Conservation (phyloP, 2,113 vertebrate species). For the Platycercus adscitus region DNA sequence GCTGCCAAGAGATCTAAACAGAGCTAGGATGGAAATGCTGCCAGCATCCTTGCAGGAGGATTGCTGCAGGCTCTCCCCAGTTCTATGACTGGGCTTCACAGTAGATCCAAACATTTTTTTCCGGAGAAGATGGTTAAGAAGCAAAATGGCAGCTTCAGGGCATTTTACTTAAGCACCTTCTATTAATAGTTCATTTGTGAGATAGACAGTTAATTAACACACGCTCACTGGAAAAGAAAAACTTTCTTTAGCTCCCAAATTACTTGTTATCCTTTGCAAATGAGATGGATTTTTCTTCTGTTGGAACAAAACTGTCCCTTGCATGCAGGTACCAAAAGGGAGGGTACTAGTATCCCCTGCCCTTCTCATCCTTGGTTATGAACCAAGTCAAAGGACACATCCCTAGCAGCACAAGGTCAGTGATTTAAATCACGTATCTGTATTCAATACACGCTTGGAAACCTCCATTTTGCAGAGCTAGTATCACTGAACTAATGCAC, state of each 20-base stretch:
- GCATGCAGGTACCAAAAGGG: neutral
- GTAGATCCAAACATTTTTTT: neutral
- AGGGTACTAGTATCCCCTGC: neutral
- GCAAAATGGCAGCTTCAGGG: conserved; percentile 20
- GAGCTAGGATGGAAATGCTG: neutral
- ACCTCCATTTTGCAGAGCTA: neutral
- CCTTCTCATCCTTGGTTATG: neutral
- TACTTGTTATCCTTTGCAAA: conserved; percentile 23
- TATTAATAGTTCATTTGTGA: conserved; percentile 23
- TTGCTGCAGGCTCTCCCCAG: neutral
- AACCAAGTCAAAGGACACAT: neutral
- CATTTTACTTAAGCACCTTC: conserved; percentile 18
- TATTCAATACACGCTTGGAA: neutral
- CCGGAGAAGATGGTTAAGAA: neutral
- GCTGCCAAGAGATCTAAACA: neutral
- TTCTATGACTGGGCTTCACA: neutral
- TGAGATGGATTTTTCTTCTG: neutral
- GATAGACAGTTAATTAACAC: neutral
- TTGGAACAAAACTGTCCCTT: neutral
- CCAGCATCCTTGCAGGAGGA: neutral
- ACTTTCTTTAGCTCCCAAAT: neutral
- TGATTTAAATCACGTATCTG: neutral
- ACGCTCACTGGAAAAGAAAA: neutral
- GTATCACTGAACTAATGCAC: neutral
- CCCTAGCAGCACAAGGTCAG: neutral